Percentiles rank a stretch among this genome's conserved stretches.
phyloP scores from a whole-genome alignment of 2,113 vertebrate species.

The Oxyura jamaicensis region DNA sequence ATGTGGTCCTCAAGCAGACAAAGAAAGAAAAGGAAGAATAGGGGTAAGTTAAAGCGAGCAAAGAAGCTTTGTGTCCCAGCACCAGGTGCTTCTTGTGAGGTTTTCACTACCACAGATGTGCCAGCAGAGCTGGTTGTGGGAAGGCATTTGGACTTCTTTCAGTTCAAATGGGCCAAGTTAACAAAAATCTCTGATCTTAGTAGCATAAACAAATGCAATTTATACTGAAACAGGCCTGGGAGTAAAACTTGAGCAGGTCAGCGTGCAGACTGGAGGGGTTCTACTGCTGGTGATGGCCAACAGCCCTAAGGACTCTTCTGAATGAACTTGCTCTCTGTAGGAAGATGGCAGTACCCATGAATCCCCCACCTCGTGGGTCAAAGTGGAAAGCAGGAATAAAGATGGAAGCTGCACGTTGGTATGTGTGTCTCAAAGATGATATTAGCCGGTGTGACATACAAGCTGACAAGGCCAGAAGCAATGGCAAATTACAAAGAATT shows the following conservation, averaged over 20 bases:
- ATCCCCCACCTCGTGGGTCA: not conserved
- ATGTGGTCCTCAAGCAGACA: not conserved
- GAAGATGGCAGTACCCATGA: accelerated
- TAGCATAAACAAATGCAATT: not conserved
- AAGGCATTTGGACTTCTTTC: not conserved
- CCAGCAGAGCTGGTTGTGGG: not conserved
- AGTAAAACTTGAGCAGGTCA: not conserved
- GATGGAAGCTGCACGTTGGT: not conserved
- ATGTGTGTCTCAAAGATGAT: not conserved
- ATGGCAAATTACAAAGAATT: slow-evolving; percentile 14
- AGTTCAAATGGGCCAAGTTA: not conserved
- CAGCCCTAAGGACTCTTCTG: not conserved
- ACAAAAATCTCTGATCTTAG: not conserved
- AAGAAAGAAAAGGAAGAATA: not conserved
- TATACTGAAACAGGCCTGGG: not conserved
- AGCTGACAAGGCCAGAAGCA: slow-evolving; percentile 3
- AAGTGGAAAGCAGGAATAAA: not conserved
- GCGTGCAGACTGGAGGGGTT: not conserved
- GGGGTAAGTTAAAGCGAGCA: not conserved
- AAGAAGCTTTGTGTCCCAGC: not conserved
- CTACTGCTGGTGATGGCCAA: not conserved
- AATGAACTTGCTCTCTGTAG: not conserved
- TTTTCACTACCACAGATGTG: not conserved
- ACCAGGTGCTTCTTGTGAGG: accelerated
- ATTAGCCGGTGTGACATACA: not conserved